A percentile compares a stretch with the other conserved stretches of the same genome.
Evolutionary conservation across 2,113 vertebrate species (phyloP).

Genomic region (Sialia sialis): DNA sequence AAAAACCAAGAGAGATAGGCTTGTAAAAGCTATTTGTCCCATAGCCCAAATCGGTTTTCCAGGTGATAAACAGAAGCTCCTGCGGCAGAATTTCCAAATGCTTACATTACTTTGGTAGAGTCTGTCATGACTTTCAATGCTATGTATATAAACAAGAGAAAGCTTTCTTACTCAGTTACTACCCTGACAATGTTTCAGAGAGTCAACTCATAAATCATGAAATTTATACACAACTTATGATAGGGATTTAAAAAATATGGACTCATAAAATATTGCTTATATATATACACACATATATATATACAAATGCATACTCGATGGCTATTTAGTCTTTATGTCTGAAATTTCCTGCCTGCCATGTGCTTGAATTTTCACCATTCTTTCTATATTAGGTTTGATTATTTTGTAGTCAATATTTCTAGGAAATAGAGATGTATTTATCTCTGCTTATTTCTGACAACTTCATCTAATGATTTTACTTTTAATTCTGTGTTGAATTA

Average conservation of each 20-base stretch:
- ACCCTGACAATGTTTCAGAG: not conserved
- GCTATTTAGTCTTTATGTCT: not conserved
- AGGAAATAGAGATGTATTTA: not conserved
- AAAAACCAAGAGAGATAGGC: not conserved
- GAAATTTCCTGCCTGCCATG: not conserved
- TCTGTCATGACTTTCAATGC: not conserved
- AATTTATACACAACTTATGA: not conserved
- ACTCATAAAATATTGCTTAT: not conserved
- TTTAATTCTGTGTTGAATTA: not conserved
- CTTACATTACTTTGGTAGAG: not conserved
- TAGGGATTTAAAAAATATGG: not conserved
- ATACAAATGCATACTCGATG: not conserved
- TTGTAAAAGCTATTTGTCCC: not conserved
- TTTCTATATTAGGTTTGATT: not conserved
- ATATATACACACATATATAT: no score
- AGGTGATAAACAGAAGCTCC: not conserved
- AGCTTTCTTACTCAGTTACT: not conserved
- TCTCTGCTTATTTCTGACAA: not conserved
- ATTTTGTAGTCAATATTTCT: not conserved
- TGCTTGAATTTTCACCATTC: not conserved
- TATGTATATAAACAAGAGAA: not conserved
- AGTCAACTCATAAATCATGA: accelerated
- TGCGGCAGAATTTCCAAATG: not conserved
- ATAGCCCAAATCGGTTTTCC: not conserved
- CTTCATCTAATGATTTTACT: not conserved